Percentiles rank a stretch among this genome's conserved stretches.
Evolutionary conservation across 2,888 invertebrate genomes (phyloP).

Genomic region (Oligia fasciuncula): DNA sequence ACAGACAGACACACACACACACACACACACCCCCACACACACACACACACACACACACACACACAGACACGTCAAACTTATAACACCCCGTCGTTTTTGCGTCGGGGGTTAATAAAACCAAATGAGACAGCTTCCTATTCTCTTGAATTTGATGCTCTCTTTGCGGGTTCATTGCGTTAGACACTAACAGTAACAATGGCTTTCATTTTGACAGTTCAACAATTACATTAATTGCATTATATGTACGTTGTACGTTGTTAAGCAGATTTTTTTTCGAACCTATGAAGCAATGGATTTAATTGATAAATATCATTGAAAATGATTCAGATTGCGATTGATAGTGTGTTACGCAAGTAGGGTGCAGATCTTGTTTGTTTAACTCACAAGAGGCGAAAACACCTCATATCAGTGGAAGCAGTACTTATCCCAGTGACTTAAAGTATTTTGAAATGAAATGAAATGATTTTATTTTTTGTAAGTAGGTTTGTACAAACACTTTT

Average conservation of each 20-base stretch:
- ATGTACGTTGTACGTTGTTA: no score
- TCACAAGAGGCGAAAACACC: not conserved
- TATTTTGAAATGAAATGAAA: no score
- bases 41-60: no score
- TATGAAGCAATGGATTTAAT: not conserved
- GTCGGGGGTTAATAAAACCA: no score
- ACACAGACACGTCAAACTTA: no score
- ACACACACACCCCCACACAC: no score
- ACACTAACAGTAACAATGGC: not conserved
- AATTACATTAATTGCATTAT: no score
- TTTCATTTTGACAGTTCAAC: not conserved
- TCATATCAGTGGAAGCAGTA: not conserved
- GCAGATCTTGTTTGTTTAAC: not conserved
- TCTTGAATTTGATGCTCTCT: not conserved
- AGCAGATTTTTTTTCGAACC: not conserved
- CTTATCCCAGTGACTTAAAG: not conserved
- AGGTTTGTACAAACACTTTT: no score
- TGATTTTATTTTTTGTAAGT: no score
- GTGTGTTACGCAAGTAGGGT: not conserved
- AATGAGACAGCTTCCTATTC: no score
- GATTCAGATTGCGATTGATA: not conserved
- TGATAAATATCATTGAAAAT: not conserved
- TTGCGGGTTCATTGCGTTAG: not conserved
- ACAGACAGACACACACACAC: no score
- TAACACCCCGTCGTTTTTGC: no score